A percentile compares a stretch with the other conserved stretches of the same genome.
phyloP scores from a whole-genome alignment of 2,888 invertebrate species.

The Pristionchus exspectatus region DNA sequence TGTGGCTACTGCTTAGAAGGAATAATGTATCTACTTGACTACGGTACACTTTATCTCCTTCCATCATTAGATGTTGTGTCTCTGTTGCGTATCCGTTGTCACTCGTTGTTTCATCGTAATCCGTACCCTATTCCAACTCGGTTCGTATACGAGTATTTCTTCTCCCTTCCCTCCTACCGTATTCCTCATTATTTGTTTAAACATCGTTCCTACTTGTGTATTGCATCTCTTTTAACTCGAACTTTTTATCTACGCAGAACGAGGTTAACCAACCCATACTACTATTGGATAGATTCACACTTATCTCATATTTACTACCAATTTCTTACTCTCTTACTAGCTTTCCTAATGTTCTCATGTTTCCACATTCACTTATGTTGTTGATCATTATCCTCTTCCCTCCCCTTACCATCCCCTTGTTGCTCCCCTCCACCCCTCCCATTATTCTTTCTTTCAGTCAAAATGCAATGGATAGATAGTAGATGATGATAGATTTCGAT shows the following conservation, averaged over 20 bases:
- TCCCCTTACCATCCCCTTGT: not conserved
- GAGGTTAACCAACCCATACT: constrained; percentile 31
- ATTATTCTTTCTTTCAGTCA: not conserved
- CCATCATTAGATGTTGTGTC: constrained; percentile 5
- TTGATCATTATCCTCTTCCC: not conserved
- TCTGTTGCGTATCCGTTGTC: not conserved
- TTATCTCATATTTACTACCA: constrained; percentile 37
- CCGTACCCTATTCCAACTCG: not conserved
- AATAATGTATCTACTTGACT: not conserved
- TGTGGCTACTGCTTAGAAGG: constrained; percentile 18
- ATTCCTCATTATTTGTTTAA: not conserved
- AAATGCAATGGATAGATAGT: constrained; percentile 40
- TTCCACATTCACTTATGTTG: not conserved
- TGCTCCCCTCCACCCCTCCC: not conserved
- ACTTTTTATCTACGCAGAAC: not conserved
- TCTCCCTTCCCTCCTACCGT: not conserved
- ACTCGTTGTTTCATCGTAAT: not conserved
- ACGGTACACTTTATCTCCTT: constrained; percentile 6
- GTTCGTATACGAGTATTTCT: constrained; percentile 1
- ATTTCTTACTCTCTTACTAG: constrained; percentile 9
- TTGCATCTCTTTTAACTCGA: constrained; percentile 5
- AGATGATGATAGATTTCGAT: constrained; percentile 34
- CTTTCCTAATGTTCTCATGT: constrained; percentile 40
- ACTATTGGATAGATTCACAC: constrained; percentile 23
- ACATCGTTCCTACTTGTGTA: not conserved